phyloP scores from a whole-genome alignment of 2,797 vertebrate species.

The Brachyalestes nurse region DNA sequence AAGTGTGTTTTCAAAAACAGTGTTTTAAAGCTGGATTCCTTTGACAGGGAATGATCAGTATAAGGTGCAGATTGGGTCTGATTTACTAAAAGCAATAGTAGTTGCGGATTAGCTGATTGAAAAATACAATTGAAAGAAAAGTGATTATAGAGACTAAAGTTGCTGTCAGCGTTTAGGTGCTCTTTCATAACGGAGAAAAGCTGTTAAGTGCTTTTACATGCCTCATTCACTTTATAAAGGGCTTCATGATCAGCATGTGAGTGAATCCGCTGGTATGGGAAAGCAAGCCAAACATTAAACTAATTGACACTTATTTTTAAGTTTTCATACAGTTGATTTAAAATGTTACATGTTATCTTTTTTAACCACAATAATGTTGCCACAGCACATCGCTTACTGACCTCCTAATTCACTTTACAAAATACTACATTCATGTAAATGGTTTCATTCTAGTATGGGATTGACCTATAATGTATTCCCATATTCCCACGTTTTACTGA shows the following conservation, averaged over 20 bases:
- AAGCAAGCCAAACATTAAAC: neutral
- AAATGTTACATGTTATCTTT: neutral
- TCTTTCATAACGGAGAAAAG: neutral
- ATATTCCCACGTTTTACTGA: neutral
- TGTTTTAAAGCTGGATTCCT: too few species aligned
- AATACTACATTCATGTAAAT: slow-evolving; percentile 1
- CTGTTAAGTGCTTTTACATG: too few species aligned
- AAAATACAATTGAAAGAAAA: neutral
- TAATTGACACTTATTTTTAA: neutral
- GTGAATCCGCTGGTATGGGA: too few species aligned
- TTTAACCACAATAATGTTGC: neutral
- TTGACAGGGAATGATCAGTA: neutral
- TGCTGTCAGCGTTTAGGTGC: too few species aligned
- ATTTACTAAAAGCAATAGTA: neutral
- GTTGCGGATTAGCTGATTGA: neutral
- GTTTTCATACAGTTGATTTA: neutral
- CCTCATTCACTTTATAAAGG: too few species aligned
- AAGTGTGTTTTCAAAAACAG: too few species aligned
- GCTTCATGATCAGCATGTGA: too few species aligned
- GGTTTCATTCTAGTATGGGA: neutral
- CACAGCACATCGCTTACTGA: neutral
- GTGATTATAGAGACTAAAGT: too few species aligned
- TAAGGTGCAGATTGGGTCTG: neutral
- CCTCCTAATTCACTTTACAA: neutral
- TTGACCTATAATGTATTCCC: neutral